Evolutionary conservation across 1,140 invertebrate species (phyloP), one percentile per base, ranked within the genome.

Genomic region (Caenorhabditis tropicalis): DNA sequence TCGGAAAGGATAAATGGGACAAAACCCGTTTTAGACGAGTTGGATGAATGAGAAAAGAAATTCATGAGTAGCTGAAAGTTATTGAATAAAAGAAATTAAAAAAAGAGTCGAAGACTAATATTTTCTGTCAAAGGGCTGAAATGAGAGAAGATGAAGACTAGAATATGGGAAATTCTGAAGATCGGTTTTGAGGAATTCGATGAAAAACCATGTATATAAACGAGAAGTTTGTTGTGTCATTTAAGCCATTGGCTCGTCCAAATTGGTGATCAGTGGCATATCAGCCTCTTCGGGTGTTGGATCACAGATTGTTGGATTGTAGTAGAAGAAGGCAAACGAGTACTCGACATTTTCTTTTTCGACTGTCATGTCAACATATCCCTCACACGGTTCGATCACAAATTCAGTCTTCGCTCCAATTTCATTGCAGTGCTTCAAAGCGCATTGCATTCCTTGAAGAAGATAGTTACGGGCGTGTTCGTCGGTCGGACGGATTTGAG

Each of bases 251-350:
- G 53, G 21, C 53, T 56, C 53, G 29, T 56, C 24, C 7, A 56
- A 19, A 27, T 27, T 56, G 65, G 65, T 74, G 10, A 43, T n/a
- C 36, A 65, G 16, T n/a, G 58, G 58, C 58, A 65, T 65, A 7
- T 74, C 65, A 12, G n/a, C n/a, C 15, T 74, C 65, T 74, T 74
- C 65, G 51, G 49, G 79, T 21, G 53, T 58, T 31, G 86, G 58
- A 19, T 87, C 86, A 84, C 88, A 89, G 33, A 88, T 86, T 12
- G 56, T 70, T 46, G 86, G 84, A 39, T 88, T 89, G 83, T 87
- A 88, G 81, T 89, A 89, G 51, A 88, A 88, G 70, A 87, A 87
- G 19, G 88, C 84, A 39, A 88, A 87, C 1, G 88, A 89, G 70
- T 88, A 89, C 56, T 88, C 88, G 21, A 88, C 43, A 16, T 84